These are phyloP conservation scores for Drosophila austrosaltans DNA, from an alignment of 2,888 invertebrate genomes.

Conservation along the genomic window DNA sequence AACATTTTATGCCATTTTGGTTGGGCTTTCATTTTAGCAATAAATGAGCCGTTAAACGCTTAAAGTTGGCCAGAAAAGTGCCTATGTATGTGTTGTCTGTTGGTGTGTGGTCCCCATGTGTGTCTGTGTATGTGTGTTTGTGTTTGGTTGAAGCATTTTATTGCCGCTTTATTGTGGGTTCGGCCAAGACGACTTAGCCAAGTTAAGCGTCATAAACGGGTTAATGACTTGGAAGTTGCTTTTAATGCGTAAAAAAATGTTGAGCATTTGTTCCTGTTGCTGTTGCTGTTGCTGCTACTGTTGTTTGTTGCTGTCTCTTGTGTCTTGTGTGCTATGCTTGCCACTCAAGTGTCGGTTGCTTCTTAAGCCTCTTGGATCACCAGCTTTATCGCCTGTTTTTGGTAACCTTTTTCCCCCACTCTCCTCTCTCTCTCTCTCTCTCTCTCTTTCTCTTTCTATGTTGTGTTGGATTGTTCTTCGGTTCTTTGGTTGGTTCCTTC, in stretches of 20 bases:
- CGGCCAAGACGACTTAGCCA: conserved; percentile 64
- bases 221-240: conserved; percentile 80
- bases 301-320: conserved; percentile 8
- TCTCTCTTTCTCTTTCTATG: not conserved
- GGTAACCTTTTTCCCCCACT: conserved; percentile 30
- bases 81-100: conserved; percentile 23
- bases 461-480: conserved; percentile 11
- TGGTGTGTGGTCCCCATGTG: conserved; percentile 21
- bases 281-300: not conserved
- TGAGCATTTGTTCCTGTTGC: conserved; percentile 38
- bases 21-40: conserved; percentile 49
- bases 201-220: conserved; percentile 78
- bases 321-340: conserved; percentile 16
- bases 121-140: conserved; percentile 20
- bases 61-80: conserved; percentile 56
- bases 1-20: conserved; percentile 61
- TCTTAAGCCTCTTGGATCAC: conserved; percentile 35
- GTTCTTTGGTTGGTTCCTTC: conserved; percentile 19
- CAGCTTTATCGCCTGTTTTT: conserved; percentile 38
- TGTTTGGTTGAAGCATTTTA: conserved; percentile 60
- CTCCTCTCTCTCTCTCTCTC: too few species aligned
- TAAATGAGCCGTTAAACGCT: conserved; percentile 78
- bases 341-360: conserved; percentile 51
- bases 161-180: conserved; percentile 74
- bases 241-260: conserved; percentile 63